Base-by-base conservation (phyloP, 2,113 vertebrate species). In the Bettongia penicillata region DNA sequence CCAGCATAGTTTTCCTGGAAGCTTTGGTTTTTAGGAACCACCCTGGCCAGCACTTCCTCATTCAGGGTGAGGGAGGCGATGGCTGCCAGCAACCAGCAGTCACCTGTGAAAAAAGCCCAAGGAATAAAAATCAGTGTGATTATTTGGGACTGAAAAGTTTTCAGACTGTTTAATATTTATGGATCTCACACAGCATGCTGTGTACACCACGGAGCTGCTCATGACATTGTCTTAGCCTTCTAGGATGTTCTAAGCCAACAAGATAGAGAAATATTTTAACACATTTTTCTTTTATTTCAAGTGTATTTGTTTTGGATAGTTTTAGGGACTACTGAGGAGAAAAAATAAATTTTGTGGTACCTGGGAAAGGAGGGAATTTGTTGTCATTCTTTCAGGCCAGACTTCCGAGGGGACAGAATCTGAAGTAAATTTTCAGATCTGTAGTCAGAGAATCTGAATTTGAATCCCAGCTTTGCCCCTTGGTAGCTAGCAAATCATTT, bases 81-180 rank as follows among this genome's bases (percentile, higher is more conserved):
- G 97, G 99, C 99, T 0, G 99, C 99, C 97, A 99, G 98, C n/a
- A 99, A 98, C 99, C 99, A 99, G 97, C 99, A 99, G 98, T 99
- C 99, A 50, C 99, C 99, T 99, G 93, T 28, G 90, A 91, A 94
- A 89, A 94, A 51, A 90, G 55, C 22, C 37, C 2, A 51, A 50
- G 91, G 51, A 16, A 57, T 61, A 37, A 19, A 16, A 49, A 26
- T 89, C 28, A 91, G 93, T 89, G 26, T 28, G 49, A 26, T 28
- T 93, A 43, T 84, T 84, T 2, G 4, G n/a, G 19, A 84, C 19
- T 84, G 68, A 43, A 19, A 23, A 84, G 31, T 68, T 68, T 19
- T n/a, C 37, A 31, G 14, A n/a, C 9, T 77, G 37, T 77, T 68
- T n/a, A n/a, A 84, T 84, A 84, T 22, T 43, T n/a, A 84, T 22